Conservation (phyloP, 2,797 vertebrate genomes). For the Sebastes umbrosus region DNA sequence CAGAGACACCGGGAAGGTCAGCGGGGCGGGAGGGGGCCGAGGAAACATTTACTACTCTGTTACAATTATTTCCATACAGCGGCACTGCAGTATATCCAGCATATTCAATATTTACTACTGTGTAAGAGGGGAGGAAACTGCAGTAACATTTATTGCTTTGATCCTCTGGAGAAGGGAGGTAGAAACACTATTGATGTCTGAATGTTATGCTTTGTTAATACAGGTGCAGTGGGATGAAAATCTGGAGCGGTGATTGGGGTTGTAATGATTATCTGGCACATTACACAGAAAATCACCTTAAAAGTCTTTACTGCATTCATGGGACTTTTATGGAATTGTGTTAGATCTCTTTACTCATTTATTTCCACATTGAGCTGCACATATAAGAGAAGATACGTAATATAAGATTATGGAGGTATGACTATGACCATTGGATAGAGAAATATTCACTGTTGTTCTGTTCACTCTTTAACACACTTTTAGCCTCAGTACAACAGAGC, state of each 20-base stretch:
- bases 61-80: slow-evolving; percentile 49
- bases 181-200: not conserved
- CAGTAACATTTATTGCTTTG: slow-evolving; percentile 10
- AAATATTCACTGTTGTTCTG: not conserved
- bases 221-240: not conserved
- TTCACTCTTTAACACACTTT: not conserved
- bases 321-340: not conserved
- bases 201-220: not conserved
- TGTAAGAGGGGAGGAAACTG: not conserved
- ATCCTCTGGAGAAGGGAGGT: not conserved
- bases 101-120: slow-evolving; percentile 48
- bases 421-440: not conserved
- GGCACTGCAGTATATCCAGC: slow-evolving; percentile 12
- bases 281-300: slow-evolving; percentile 8
- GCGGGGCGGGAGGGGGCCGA: slow-evolving; percentile 26
- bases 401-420: not conserved
- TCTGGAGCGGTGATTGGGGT: not conserved
- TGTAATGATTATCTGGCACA: slow-evolving; percentile 19
- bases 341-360: not conserved
- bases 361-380: not conserved
- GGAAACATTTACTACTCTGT: slow-evolving; percentile 68
- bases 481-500: not conserved
- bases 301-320: slow-evolving; percentile 10
- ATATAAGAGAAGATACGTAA: not conserved
- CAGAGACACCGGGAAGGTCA: slow-evolving; percentile 74